Evolutionary conservation across 2,113 vertebrate species (phyloP), one percentile per base, ranked within the genome.

Genomic region (Brachypodius melanocephalos): DNA sequence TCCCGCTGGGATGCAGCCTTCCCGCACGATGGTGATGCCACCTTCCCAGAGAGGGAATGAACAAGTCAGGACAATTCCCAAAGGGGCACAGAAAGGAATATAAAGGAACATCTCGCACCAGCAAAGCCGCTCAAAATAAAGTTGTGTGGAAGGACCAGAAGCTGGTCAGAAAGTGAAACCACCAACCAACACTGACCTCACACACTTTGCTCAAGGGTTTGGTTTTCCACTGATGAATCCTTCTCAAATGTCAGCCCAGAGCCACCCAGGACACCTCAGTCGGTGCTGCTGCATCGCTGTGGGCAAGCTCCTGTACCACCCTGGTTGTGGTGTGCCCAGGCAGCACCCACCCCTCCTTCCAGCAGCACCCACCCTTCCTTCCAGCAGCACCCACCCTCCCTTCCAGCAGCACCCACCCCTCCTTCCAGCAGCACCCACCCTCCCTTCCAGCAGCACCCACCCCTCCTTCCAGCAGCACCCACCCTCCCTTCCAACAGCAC

Each of bases 1-100:
- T n/a, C 88, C 90, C 17, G 98, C 98, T 61, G 99, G 98, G 17
- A 99, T 96, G 87, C 98, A 99, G 42, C 98, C 99, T 96, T 99
- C 99, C 86, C 99, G 95, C 57, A 99, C 28, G 29, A 99, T 98
- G 74, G 80, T 97, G 91, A 99, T 98, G 80, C 91, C 97, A 32
- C 98, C 98, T 99, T 57, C 57, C 94, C 66, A 20, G 54, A 85
- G 54, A 61, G 58, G 86, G 45, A 88, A 68, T 0, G 12, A 48
- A 26, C 84, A 52, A 57, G 31, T 90, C 54, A 91, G 57, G 48
- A 25, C 34, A 7, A 8, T 4, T 18, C 22, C 40, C 69, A 38
- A 8, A 69, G 54, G 10, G 21, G 7, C 25, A 28, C 54, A 28
- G 40, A 40, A 45, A 17, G 6, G 20, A 40, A 15, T 10, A 9